Evolutionary conservation across 2,113 vertebrate species (phyloP).

Genomic region (Opisthocomus hoazin): DNA sequence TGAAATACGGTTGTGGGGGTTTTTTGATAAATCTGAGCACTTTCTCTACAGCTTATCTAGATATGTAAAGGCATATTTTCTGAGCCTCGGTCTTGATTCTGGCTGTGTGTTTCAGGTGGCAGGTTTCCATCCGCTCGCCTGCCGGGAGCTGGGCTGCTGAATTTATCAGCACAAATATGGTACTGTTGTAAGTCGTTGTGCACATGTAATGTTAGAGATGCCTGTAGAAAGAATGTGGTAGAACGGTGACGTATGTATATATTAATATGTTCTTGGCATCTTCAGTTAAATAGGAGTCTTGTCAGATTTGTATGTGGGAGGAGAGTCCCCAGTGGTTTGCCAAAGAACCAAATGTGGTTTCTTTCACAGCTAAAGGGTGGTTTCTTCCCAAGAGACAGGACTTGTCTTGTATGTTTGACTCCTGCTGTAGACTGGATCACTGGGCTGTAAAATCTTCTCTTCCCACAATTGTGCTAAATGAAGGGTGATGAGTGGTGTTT

Average conservation of each 20-base stretch:
- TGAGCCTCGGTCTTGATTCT: background rate
- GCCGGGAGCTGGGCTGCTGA: background rate
- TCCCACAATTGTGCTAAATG: constrained; percentile 38
- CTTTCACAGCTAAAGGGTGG: constrained; percentile 8
- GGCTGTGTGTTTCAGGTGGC: background rate
- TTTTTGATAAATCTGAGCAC: background rate
- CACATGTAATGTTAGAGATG: background rate
- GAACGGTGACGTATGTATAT: background rate
- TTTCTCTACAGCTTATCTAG: background rate
- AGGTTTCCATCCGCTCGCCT: rapidly evolving
- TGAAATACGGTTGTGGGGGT: rapidly evolving
- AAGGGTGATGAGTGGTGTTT: constrained; percentile 42
- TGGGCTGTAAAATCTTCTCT: constrained; percentile 30
- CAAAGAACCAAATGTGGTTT: constrained; percentile 32
- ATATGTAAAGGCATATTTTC: background rate
- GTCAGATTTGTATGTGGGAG: background rate
- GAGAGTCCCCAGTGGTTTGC: background rate
- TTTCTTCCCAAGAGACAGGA: constrained; percentile 44
- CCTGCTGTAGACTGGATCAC: constrained; percentile 34
- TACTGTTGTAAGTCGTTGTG: background rate
- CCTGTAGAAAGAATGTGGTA: background rate
- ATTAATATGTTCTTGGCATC: background rate
- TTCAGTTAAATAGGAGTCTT: background rate
- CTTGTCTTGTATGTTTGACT: constrained; percentile 41
- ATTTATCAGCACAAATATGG: background rate